Percentiles rank a stretch among this genome's conserved stretches.
Evolutionary conservation across 92 coral and sea anemone species (phyloP).

Genomic region (Epizoanthus ramosus): DNA sequence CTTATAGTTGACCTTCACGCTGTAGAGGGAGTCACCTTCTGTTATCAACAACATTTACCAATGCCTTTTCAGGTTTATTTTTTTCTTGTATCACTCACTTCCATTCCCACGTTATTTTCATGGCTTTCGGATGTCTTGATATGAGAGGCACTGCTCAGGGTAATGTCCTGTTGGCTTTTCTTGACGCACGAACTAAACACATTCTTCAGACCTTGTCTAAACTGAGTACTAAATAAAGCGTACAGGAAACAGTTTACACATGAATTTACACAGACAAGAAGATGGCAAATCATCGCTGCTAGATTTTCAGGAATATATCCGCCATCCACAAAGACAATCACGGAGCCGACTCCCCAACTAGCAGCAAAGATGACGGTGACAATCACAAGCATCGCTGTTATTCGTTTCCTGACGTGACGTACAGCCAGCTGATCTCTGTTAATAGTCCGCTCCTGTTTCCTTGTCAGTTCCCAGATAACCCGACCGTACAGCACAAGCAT

Average conservation of each 20-base stretch:
- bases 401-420: slow-evolving; percentile 11
- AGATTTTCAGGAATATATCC: neutral
- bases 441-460: neutral
- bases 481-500: neutral
- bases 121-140: too few species aligned
- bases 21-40: too few species aligned
- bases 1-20: too few species aligned
- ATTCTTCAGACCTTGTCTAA: slow-evolving; percentile 6
- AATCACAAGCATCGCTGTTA: neutral
- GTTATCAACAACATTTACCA: too few species aligned
- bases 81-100: too few species aligned
- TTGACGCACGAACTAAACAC: too few species aligned
- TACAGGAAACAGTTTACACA: slow-evolving; percentile 24
- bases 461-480: too few species aligned
- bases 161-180: neutral
- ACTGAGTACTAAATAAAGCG: slow-evolving; percentile 18
- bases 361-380: neutral
- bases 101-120: too few species aligned
- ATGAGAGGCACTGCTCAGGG: too few species aligned
- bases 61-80: too few species aligned
- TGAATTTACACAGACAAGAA: slow-evolving; percentile 18
- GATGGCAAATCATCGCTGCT: neutral
- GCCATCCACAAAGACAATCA: neutral
- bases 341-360: neutral
- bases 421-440: neutral